Percentiles rank a stretch among this genome's conserved stretches.
Conservation (phyloP, 2,113 vertebrate species). For the Oreochromis aureus region DNA sequence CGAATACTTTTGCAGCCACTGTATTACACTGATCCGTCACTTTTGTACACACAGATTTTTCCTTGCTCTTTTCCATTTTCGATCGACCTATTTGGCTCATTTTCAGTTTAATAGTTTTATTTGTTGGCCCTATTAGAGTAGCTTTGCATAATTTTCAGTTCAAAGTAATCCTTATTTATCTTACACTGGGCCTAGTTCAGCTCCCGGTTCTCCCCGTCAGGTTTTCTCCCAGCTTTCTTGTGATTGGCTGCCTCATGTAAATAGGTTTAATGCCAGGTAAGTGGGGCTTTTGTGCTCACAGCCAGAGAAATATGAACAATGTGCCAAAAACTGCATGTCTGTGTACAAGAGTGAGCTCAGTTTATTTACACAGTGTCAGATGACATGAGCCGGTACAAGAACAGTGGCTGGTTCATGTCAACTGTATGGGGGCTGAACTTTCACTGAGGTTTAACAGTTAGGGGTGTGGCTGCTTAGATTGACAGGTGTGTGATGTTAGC, state of each 20-base stretch:
- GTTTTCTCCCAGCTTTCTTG: not conserved
- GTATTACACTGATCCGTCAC: not conserved
- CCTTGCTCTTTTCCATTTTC: not conserved
- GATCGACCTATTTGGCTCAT: not conserved
- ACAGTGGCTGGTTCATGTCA: not conserved
- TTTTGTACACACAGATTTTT: not conserved
- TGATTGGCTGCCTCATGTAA: not conserved
- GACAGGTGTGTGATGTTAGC: not conserved
- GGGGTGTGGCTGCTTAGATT: not conserved
- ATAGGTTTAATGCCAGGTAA: not conserved
- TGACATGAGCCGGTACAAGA: not conserved
- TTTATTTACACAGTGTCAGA: not conserved
- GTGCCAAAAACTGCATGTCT: not conserved
- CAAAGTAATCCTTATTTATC: not conserved
- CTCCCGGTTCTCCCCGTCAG: not conserved
- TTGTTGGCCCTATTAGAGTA: not conserved
- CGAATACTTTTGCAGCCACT: too few species aligned
- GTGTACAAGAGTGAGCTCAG: too few species aligned
- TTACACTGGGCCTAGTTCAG: not conserved
- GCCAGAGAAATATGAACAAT: not conserved
- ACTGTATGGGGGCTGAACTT: accelerated
- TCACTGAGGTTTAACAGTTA: not conserved
- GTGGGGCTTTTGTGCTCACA: not conserved
- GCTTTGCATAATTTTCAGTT: not conserved
- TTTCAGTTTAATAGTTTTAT: not conserved